Evolutionary conservation across 2,113 vertebrate species (phyloP), one percentile per base, ranked within the genome.

Genomic region (Rhynchopsitta pachyrhyncha): DNA sequence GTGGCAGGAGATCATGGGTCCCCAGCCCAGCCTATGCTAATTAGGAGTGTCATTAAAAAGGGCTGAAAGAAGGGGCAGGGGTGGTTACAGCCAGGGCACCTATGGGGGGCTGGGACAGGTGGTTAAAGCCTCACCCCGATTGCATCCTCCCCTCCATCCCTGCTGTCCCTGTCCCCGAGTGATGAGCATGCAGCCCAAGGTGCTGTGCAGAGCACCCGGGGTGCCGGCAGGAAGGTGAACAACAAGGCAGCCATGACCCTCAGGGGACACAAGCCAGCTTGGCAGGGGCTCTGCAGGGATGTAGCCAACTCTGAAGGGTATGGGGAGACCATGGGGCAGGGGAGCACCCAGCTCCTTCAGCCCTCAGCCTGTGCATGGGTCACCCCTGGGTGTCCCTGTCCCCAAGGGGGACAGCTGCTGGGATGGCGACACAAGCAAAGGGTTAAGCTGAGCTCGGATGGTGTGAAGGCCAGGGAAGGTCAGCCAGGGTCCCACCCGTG

Each of bases 51-150:
- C 49, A 92, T 91, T 96, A 86, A 90, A 91, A 93, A 46, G 69
- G 37, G 63, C 66, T 88, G 86, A 87, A 86, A 91, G 69, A 73
- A 3, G 35, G 87, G 25, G 35, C 67, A 52, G 73, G 17, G 52
- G 46, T 11, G 37, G 35, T n/a, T 13, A 35, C 0, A 0, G 19
- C 39, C 1, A 4, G 13, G n/a, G 6, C n/a, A 44, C 24, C 37
- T 17, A 11, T 1, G 33, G n/a, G 27, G 37, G 47, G 28, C 59
- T 59, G 64, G 31, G 25, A 7, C n/a, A 50, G 59, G 13, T 64
- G 7, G 10, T 29, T 55, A 52, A 44, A 81, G 90, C 49, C 41
- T 82, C 18, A 17, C 27, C 18, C 76, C 8, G 6, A 23, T 8
- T 46, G 27, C 31, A 27, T 53, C 41, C 24, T 88, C 49, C 11